Evolutionary conservation across 2,888 invertebrate species (phyloP).

Genomic region (Clusia tigrina): DNA sequence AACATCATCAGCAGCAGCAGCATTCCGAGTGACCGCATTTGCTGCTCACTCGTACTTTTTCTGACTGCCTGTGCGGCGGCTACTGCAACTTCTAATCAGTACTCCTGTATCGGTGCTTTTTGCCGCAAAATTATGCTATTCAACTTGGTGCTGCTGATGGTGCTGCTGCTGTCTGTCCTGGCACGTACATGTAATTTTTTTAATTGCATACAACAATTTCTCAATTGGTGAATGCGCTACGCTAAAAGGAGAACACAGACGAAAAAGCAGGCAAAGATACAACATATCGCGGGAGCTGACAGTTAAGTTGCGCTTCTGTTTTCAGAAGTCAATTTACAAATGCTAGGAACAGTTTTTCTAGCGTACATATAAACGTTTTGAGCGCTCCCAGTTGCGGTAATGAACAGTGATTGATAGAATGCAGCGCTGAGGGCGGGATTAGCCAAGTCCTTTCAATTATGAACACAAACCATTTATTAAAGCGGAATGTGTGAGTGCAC

Average conservation of each 20-base stretch:
- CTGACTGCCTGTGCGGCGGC: too few relatives aligned
- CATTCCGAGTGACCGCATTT: too few relatives aligned
- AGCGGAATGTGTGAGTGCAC: too few relatives aligned
- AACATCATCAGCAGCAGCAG: constrained; percentile 19
- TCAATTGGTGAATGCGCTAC: constrained; percentile 40
- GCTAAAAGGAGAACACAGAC: constrained; percentile 7
- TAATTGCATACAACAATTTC: constrained; percentile 54
- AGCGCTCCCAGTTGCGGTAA: constrained; percentile 5
- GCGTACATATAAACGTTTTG: too few relatives aligned
- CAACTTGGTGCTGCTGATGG: constrained; percentile 22
- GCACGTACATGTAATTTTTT: constrained; percentile 59
- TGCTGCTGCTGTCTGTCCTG: constrained; percentile 9
- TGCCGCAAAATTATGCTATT: too few relatives aligned
- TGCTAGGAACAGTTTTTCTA: neutral
- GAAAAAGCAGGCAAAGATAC: neutral
- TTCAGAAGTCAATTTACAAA: constrained; percentile 1
- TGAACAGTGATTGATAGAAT: constrained; percentile 1
- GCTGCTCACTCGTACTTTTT: too few relatives aligned
- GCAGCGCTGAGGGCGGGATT: too few relatives aligned
- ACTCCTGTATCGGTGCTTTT: too few relatives aligned
- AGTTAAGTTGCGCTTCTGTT: constrained; percentile 8
- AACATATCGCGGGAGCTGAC: constrained; percentile 15
- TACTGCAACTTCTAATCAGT: too few relatives aligned
- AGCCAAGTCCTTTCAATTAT: too few relatives aligned
- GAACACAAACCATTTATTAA: too few relatives aligned